Percentiles rank a stretch among this genome's conserved stretches.
Evolutionary conservation across 92 coral and sea anemone genomes (phyloP).

Genomic region (Palythoa grandis): DNA sequence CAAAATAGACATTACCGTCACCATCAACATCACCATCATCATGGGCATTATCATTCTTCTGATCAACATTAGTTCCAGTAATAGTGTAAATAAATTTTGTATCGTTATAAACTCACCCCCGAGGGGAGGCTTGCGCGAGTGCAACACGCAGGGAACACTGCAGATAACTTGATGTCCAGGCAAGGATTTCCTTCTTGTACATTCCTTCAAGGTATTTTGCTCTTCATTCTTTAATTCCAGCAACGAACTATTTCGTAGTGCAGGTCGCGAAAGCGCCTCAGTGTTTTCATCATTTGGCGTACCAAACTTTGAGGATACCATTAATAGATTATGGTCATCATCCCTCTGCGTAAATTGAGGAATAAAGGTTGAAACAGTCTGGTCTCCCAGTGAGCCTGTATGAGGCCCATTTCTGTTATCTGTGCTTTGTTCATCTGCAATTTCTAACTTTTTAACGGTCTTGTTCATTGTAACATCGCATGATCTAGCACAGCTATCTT

Average conservation of each 20-base stretch:
- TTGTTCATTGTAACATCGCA: neutral
- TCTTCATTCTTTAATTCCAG: neutral
- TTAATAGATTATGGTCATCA: neutral
- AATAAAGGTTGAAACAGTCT: neutral
- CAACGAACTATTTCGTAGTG: neutral
- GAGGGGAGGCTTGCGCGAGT: constrained; percentile 95
- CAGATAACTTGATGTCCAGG: constrained; percentile 82
- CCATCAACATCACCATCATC: neutral
- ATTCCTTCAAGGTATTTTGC: neutral
- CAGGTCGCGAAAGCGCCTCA: neutral
- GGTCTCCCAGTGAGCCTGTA: neutral
- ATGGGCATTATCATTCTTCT: neutral
- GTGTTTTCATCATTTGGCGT: neutral
- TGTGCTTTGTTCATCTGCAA: neutral
- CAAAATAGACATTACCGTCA: too few relatives aligned
- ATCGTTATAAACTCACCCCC: constrained; percentile 56
- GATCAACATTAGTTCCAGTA: neutral
- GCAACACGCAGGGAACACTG: constrained; percentile 90
- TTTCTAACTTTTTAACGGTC: neutral
- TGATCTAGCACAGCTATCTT: neutral
- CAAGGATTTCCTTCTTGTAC: constrained; percentile 31
- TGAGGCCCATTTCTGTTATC: neutral
- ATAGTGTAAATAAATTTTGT: neutral
- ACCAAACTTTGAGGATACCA: neutral
- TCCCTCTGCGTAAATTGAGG: too few relatives aligned